These are phyloP conservation scores for Copidosoma aretas DNA, from an alignment of 2,888 invertebrate species.

Conservation along the genomic window DNA sequence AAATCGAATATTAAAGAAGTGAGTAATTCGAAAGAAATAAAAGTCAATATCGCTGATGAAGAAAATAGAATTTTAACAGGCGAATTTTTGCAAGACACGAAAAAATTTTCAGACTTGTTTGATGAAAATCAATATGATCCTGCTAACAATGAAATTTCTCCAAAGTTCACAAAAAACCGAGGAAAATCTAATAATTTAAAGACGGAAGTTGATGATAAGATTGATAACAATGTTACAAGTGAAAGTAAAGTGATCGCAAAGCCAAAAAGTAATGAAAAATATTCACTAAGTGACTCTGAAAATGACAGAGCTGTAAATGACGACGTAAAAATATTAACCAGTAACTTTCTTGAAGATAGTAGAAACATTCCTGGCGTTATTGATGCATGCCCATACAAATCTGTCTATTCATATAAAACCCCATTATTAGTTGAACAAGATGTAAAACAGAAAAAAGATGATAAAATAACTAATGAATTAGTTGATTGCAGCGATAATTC, in stretches of 20 bases:
- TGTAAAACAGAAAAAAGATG: not conserved
- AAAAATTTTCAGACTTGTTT: not conserved
- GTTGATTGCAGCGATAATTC: too few species aligned
- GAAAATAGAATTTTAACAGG: too few species aligned
- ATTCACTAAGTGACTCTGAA: too few species aligned
- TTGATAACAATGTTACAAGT: too few species aligned
- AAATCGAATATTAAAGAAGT: slow-evolving; percentile 47
- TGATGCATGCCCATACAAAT: slow-evolving; percentile 48
- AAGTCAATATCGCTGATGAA: slow-evolving; percentile 9
- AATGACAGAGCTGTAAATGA: slow-evolving; percentile 23
- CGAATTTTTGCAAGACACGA: slow-evolving; percentile 21
- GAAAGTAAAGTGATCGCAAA: too few species aligned
- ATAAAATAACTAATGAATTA: not conserved
- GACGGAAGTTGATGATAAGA: not conserved
- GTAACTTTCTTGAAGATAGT: slow-evolving; percentile 55
- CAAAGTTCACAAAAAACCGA: not conserved
- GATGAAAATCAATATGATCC: too few species aligned
- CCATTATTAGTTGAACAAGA: not conserved
- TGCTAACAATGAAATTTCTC: too few species aligned
- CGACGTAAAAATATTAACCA: slow-evolving; percentile 47
- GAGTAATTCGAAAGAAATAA: slow-evolving; percentile 49
- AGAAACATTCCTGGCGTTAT: slow-evolving; percentile 46
- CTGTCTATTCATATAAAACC: slow-evolving; percentile 36
- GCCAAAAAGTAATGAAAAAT: too few species aligned
- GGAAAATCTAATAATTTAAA: too few species aligned